A percentile compares a stretch with the other conserved stretches of the same genome.
Conservation (phyloP, 2,888 invertebrate species). For the Tortricodes alternella region DNA sequence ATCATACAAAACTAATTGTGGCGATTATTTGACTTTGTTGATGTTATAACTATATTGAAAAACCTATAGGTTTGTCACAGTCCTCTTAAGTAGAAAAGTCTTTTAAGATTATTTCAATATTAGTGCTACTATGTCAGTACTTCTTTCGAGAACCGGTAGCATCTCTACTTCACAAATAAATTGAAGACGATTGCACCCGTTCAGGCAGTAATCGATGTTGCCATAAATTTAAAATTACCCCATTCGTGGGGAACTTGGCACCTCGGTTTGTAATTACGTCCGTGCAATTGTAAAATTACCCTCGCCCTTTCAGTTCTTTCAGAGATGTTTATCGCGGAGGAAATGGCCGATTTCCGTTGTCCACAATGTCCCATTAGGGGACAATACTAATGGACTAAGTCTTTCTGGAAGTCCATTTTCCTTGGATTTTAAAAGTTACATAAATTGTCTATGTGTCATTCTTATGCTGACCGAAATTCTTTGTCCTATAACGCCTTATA, state of each 20-base stretch:
- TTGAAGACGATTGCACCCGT: too few species aligned
- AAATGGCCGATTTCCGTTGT: slow-evolving; percentile 82
- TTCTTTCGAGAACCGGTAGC: too few species aligned
- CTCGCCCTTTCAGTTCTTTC: slow-evolving; percentile 78
- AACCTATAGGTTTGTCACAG: too few species aligned
- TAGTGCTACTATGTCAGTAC: too few species aligned
- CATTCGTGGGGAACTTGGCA: slow-evolving; percentile 20
- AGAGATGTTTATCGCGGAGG: slow-evolving; percentile 80
- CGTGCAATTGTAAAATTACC: slow-evolving; percentile 62
- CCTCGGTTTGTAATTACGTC: slow-evolving; percentile 60
- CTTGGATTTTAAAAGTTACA: slow-evolving; percentile 2
- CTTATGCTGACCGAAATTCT: too few species aligned
- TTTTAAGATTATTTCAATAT: too few species aligned
- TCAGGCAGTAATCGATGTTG: slow-evolving; percentile 27
- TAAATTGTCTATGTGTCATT: neutral
- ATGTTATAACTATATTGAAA: too few species aligned
- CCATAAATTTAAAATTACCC: slow-evolving; percentile 30
- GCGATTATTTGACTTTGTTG: too few species aligned
- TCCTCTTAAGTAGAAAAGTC: too few species aligned
- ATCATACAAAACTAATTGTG: too few species aligned
- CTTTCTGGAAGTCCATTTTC: slow-evolving; percentile 10
- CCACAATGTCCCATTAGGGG: slow-evolving; percentile 76
- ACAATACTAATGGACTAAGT: slow-evolving; percentile 74
- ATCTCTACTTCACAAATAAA: too few species aligned
- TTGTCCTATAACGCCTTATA: too few species aligned